These are phyloP conservation scores for Xiphophorus maculatus DNA, from an alignment of 2,113 vertebrate genomes.

Conservation along the genomic window DNA sequence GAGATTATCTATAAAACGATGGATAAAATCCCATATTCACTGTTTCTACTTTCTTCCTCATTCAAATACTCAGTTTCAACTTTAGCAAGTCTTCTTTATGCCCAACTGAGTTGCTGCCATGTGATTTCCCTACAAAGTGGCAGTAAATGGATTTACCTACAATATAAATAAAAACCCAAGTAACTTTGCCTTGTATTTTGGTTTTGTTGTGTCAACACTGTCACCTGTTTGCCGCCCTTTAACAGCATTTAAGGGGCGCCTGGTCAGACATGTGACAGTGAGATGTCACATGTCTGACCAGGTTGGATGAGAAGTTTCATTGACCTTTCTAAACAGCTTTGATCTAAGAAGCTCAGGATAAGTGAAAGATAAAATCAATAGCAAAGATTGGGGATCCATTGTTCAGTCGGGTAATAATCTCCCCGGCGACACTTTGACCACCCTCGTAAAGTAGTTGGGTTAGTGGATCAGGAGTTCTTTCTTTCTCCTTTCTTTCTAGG, in stretches of 20 bases:
- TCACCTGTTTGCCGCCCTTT: not conserved
- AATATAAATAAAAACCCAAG: no score
- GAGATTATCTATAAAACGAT: no score
- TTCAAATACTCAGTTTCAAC: not conserved
- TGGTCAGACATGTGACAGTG: not conserved
- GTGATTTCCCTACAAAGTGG: not conserved
- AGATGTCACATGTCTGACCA: not conserved
- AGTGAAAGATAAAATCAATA: conserved; percentile 46
- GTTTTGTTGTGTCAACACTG: not conserved
- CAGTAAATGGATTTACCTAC: not conserved
- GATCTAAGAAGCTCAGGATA: conserved; percentile 41
- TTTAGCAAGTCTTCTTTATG: not conserved
- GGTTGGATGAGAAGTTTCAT: not conserved
- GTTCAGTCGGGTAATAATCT: conserved; percentile 54
- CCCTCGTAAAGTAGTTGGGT: conserved; percentile 22
- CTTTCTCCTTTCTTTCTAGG: conserved; percentile 38
- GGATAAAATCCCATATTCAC: no score
- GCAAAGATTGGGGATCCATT: conserved; percentile 37
- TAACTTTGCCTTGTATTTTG: not conserved
- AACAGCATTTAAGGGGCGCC: not conserved
- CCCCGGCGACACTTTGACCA: not conserved
- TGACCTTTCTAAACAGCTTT: conserved; percentile 26
- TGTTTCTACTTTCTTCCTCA: not conserved
- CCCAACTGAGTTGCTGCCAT: not conserved
- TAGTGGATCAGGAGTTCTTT: conserved; percentile 20